Conservation (phyloP, 2,888 invertebrate genomes). For the Platypus cylindrus region DNA sequence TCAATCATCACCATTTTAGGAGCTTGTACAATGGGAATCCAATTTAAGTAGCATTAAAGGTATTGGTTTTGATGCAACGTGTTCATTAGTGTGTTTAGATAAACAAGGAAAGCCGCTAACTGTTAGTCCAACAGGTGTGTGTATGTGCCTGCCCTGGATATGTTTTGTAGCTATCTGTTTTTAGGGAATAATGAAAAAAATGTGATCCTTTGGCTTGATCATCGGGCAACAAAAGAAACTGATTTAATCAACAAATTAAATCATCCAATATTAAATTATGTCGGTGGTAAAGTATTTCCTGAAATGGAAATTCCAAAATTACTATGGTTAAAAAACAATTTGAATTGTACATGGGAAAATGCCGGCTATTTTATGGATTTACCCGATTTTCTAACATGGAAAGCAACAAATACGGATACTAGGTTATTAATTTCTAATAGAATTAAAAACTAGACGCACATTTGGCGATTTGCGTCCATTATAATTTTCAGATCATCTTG, state of each 20-base stretch:
- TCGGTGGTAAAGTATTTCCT: slow-evolving; percentile 86
- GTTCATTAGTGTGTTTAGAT: slow-evolving; percentile 77
- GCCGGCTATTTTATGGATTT: slow-evolving; percentile 76
- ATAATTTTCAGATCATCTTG: slow-evolving; percentile 73
- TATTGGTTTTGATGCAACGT: slow-evolving; percentile 92
- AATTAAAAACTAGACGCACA: too few relatives aligned
- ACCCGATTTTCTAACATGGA: slow-evolving; percentile 90
- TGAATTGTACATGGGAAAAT: slow-evolving; percentile 53
- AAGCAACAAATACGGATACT: slow-evolving; percentile 62
- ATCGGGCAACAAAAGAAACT: slow-evolving; percentile 71
- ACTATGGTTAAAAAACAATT: slow-evolving; percentile 76
- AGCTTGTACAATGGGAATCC: too few relatives aligned
- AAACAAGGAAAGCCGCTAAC: slow-evolving; percentile 54
- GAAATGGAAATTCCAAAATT: slow-evolving; percentile 96
- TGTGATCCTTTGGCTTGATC: slow-evolving; percentile 88
- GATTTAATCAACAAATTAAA: slow-evolving; percentile 61
- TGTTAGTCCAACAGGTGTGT: slow-evolving; percentile 49
- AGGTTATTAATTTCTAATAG: slow-evolving; percentile 38
- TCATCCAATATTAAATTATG: slow-evolving; percentile 68
- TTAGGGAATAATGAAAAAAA: slow-evolving; percentile 59
- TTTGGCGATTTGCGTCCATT: too few relatives aligned
- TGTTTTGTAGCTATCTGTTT: slow-evolving; percentile 4
- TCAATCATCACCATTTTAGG: too few relatives aligned
- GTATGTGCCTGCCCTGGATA: not conserved
- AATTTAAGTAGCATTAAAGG: slow-evolving; percentile 70